Conservation (phyloP, 1,140 invertebrate species). For the Aporrectodea caliginosa region DNA sequence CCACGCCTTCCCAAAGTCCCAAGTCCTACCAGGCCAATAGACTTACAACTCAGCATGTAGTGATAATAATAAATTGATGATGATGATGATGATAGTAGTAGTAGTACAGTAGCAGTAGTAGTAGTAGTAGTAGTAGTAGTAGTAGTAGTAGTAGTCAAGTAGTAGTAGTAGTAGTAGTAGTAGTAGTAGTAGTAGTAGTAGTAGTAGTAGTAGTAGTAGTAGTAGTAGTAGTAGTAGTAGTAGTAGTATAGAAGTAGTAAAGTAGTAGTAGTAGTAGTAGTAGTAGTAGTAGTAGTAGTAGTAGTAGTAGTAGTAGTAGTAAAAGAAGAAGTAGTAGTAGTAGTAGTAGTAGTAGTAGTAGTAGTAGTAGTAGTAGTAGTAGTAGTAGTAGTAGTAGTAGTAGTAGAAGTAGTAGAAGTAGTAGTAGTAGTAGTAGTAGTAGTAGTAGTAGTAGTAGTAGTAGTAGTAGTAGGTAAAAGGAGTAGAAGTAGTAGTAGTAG, state of each 20-base stretch:
- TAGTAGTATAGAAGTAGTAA: background rate
- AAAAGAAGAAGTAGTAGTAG: background rate
- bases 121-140: background rate
- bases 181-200: slow-evolving; percentile 3
- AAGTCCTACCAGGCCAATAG: too few relatives aligned
- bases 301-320: slow-evolving; percentile 2
- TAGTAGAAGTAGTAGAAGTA: background rate
- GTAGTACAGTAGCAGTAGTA: background rate
- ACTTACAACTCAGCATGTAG: too few relatives aligned
- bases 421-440: slow-evolving; percentile 2
- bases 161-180: slow-evolving; percentile 2
- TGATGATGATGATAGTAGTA: too few relatives aligned
- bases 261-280: slow-evolving; percentile 2
- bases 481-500: background rate
- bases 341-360: slow-evolving; percentile 3
- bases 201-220: slow-evolving; percentile 2
- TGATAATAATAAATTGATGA: background rate
- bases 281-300: slow-evolving; percentile 3
- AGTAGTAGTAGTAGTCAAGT: background rate
- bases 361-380: slow-evolving; percentile 2
- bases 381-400: background rate
- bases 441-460: slow-evolving; percentile 2
- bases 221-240: slow-evolving; percentile 2
- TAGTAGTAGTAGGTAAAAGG: background rate
- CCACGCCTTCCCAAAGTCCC: too few relatives aligned